Percentiles rank a stretch among this genome's conserved stretches.
phyloP scores from a whole-genome alignment of 2,888 invertebrate genomes.

The Quadroppia sp. region DNA sequence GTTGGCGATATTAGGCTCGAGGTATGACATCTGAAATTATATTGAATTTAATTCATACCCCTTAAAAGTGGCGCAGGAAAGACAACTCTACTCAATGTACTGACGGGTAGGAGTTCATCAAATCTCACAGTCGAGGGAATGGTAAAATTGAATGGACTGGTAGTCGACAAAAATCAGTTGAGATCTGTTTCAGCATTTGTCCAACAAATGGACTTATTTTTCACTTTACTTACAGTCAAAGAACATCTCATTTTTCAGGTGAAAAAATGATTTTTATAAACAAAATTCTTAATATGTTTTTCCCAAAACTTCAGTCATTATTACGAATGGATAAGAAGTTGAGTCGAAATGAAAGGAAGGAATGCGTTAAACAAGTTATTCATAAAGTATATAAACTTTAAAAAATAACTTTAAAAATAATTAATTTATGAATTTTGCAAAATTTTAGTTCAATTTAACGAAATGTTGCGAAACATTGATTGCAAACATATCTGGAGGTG shows the following conservation, averaged over 20 bases:
- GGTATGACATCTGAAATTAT: background rate
- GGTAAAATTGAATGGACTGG: constrained; percentile 18
- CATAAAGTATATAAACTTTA: constrained; percentile 3
- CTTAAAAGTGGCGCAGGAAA: constrained; percentile 33
- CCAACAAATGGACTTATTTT: constrained; percentile 51
- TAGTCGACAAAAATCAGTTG: constrained; percentile 3
- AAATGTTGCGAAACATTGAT: too few relatives aligned
- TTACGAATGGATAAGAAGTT: constrained; percentile 22
- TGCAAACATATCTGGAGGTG: constrained; percentile 77
- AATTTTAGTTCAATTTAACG: too few relatives aligned
- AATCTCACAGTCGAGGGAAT: constrained; percentile 27
- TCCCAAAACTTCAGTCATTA: background rate
- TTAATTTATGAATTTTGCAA: too few relatives aligned
- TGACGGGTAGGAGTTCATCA: constrained; percentile 33
- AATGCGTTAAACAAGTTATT: background rate
- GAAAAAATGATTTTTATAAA: too few relatives aligned
- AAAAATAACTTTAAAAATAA: too few relatives aligned
- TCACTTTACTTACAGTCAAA: constrained; percentile 51
- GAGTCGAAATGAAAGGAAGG: background rate
- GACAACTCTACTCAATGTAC: constrained; percentile 37
- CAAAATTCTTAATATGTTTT: background rate
- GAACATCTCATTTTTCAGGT: constrained; percentile 50
- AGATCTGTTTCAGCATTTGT: constrained; percentile 41
- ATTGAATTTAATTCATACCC: background rate
- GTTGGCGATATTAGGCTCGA: constrained; percentile 72